Conservation (phyloP, 2,797 vertebrate genomes). For the Enteromius radiatus region DNA sequence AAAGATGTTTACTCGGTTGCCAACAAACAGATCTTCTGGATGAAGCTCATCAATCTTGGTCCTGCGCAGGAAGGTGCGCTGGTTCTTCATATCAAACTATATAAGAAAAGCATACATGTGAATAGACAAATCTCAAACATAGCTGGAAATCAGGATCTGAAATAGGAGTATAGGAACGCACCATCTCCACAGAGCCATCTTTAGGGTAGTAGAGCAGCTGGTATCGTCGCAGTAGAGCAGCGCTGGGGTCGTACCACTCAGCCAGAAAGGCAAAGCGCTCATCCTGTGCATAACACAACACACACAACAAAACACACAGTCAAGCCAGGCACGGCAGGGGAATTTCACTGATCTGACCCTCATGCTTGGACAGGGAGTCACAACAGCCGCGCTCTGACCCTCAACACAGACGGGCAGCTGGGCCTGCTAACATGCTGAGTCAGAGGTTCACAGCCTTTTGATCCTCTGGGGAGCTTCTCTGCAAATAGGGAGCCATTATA, state of each 20-base stretch:
- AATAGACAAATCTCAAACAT: not conserved
- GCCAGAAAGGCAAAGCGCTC: slow-evolving; percentile 90
- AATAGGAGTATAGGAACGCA: slow-evolving; percentile 59
- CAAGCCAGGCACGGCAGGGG: slow-evolving; percentile 36
- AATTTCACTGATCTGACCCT: slow-evolving; percentile 41
- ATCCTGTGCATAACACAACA: slow-evolving; percentile 72
- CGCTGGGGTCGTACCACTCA: slow-evolving; percentile 92
- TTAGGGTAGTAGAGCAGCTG: slow-evolving; percentile 92
- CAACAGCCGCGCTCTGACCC: slow-evolving; percentile 45
- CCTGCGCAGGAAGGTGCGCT: slow-evolving; percentile 85
- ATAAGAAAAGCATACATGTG: slow-evolving; percentile 8
- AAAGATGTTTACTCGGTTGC: slow-evolving; percentile 89
- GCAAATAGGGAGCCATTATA: slow-evolving; percentile 23
- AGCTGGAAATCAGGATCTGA: not conserved
- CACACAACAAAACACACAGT: slow-evolving; percentile 50
- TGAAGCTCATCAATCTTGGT: slow-evolving; percentile 85
- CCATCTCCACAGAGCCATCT: slow-evolving; percentile 94
- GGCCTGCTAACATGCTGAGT: slow-evolving; percentile 44
- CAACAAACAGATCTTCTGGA: slow-evolving; percentile 89
- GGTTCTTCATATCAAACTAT: slow-evolving; percentile 94
- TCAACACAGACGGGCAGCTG: slow-evolving; percentile 52
- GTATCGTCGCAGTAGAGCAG: slow-evolving; percentile 87
- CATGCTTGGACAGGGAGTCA: slow-evolving; percentile 34
- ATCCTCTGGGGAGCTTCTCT: slow-evolving; percentile 11
- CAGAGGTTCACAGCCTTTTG: slow-evolving; percentile 23